A percentile compares a stretch with the other conserved stretches of the same genome.
phyloP scores from a whole-genome alignment of 2,888 invertebrate genomes.

The Biston betularia region DNA sequence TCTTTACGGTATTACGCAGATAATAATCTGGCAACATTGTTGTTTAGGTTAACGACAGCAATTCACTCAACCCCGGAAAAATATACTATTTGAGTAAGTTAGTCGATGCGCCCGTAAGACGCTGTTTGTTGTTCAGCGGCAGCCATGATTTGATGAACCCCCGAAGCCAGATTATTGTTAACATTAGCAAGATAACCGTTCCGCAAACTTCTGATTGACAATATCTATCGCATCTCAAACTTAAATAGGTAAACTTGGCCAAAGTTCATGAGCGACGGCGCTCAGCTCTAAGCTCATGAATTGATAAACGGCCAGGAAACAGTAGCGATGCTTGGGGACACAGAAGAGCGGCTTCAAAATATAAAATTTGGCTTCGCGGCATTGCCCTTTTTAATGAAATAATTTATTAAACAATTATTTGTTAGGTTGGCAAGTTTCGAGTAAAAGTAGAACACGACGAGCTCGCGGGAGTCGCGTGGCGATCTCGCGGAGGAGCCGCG shows the following conservation, averaged over 20 bases:
- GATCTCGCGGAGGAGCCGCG: slow-evolving; percentile 65
- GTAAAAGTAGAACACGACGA: slow-evolving; percentile 71
- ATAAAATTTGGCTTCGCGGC: slow-evolving; percentile 25
- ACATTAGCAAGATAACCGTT: slow-evolving; percentile 19
- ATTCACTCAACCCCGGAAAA: too few species aligned
- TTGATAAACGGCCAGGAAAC: slow-evolving; percentile 19
- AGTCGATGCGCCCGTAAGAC: neutral
- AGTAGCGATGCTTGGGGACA: slow-evolving; percentile 8
- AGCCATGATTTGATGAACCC: neutral
- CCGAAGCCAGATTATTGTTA: slow-evolving; percentile 25
- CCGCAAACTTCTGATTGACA: slow-evolving; percentile 38
- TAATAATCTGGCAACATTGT: too few species aligned
- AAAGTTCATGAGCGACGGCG: slow-evolving; percentile 6
- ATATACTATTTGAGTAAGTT: too few species aligned
- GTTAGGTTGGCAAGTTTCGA: slow-evolving; percentile 65
- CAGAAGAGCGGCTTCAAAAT: slow-evolving; percentile 7
- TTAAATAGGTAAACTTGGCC: slow-evolving; percentile 30
- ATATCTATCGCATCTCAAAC: slow-evolving; percentile 22
- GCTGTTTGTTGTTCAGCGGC: neutral
- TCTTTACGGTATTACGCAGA: too few species aligned
- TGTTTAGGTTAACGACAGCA: too few species aligned
- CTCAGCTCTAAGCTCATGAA: slow-evolving; percentile 20
- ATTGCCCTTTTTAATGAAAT: slow-evolving; percentile 31
- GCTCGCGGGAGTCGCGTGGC: slow-evolving; percentile 64
- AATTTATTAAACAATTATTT: slow-evolving; percentile 43